Conservation (phyloP, 2,888 invertebrate species). For the Halictus quadricinctus region DNA sequence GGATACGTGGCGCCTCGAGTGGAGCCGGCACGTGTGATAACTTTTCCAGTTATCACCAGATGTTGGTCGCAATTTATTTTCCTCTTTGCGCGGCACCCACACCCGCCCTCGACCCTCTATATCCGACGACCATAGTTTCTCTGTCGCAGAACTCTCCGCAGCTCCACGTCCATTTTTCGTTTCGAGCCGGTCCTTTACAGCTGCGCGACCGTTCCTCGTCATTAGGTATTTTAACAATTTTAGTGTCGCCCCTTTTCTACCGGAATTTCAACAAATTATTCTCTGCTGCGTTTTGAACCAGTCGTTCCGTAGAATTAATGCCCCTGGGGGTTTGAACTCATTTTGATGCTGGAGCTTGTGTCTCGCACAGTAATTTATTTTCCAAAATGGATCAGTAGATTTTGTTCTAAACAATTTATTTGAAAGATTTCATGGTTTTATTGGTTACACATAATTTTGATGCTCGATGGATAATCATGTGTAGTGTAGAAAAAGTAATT, state of each 20-base stretch:
- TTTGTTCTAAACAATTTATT: neutral
- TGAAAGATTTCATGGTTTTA: no score
- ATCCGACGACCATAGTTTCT: slow-evolving; percentile 6
- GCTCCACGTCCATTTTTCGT: slow-evolving; percentile 5
- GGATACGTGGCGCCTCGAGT: slow-evolving; percentile 44
- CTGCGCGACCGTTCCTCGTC: neutral
- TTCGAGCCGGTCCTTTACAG: neutral
- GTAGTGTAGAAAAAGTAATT: no score
- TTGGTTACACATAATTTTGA: no score
- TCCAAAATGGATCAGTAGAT: neutral
- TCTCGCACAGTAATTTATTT: neutral
- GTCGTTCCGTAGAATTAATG: neutral
- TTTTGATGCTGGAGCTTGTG: neutral
- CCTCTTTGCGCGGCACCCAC: slow-evolving; percentile 20
- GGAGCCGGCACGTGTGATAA: slow-evolving; percentile 66
- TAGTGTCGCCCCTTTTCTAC: neutral
- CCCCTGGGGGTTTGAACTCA: neutral
- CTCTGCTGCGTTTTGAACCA: neutral
- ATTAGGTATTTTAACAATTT: slow-evolving; percentile 2
- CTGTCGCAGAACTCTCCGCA: neutral
- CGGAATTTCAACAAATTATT: neutral
- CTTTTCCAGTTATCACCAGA: slow-evolving; percentile 72
- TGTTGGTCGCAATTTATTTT: slow-evolving; percentile 68
- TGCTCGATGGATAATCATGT: no score
- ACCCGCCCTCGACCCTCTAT: slow-evolving; percentile 13